These are phyloP conservation scores for Sorex maritimensis DNA, from an alignment of 2,797 vertebrate genomes.

Conservation along the genomic window DNA sequence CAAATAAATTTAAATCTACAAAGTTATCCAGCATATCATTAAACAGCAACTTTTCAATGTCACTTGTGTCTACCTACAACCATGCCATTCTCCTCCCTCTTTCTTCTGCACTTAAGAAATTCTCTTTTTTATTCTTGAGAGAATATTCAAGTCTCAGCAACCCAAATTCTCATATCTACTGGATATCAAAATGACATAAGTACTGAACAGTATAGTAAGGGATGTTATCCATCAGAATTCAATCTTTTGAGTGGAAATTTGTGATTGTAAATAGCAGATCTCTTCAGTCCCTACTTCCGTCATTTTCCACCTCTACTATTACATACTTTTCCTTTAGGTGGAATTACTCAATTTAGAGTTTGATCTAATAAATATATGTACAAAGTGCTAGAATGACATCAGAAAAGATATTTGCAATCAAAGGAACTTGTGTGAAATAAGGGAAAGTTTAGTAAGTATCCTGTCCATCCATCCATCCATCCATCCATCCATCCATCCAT, in stretches of 20 bases:
- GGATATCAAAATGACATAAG: not conserved
- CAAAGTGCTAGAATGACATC: not conserved
- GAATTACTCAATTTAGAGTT: not conserved
- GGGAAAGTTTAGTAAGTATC: not conserved
- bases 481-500: not conserved
- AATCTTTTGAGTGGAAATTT: not conserved
- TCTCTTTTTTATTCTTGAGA: constrained; percentile 17
- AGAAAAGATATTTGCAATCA: not conserved
- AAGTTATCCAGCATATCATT: no score
- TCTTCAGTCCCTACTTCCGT: not conserved
- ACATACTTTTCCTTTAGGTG: not conserved
- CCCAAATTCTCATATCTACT: not conserved
- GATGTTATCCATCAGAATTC: not conserved
- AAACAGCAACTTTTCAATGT: not conserved
- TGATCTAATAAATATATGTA: not conserved
- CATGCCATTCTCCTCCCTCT: not conserved
- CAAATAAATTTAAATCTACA: constrained; percentile 4
- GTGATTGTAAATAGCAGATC: not conserved
- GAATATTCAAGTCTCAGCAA: not conserved
- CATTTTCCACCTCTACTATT: not conserved
- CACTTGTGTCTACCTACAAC: not conserved
- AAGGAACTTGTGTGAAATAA: not conserved
- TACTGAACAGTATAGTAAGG: not conserved
- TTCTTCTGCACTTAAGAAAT: not conserved
- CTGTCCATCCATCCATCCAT: not conserved